Percentiles rank a stretch among this genome's conserved stretches.
phyloP scores from a whole-genome alignment of 37 sponge, comb jelly and placozoan genomes.

The Sycon ciliatum region DNA sequence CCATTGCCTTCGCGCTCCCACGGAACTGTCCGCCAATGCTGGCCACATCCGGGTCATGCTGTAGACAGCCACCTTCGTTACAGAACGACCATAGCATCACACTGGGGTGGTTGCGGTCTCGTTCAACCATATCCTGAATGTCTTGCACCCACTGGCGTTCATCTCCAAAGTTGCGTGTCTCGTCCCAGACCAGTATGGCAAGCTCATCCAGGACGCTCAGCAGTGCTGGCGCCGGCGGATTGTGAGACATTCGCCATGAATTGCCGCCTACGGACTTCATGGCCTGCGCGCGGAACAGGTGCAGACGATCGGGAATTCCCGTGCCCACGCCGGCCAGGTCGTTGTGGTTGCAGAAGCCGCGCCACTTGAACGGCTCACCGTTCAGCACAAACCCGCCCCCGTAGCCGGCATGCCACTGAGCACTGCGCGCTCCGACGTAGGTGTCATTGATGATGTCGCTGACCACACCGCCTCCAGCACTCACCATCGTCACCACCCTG shows the following conservation, averaged over 20 bases:
- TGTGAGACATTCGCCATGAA: slow-evolving; percentile 58
- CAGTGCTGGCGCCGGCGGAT: slow-evolving; percentile 41
- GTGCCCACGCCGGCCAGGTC: slow-evolving; percentile 49
- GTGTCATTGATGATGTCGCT: too few relatives aligned
- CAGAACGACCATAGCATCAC: slow-evolving; percentile 53
- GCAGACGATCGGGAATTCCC: slow-evolving; percentile 37
- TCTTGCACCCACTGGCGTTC: slow-evolving; percentile 29
- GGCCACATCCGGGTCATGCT: neutral
- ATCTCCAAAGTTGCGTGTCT: slow-evolving; percentile 46
- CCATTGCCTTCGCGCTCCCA: slow-evolving; percentile 20
- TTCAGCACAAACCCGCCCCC: slow-evolving; percentile 43
- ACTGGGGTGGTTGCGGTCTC: slow-evolving; percentile 58
- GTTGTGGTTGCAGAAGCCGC: slow-evolving; percentile 50
- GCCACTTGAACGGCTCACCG: slow-evolving; percentile 31
- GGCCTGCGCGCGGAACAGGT: slow-evolving; percentile 43
- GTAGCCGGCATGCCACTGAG: slow-evolving; percentile 35
- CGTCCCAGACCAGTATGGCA: slow-evolving; percentile 50
- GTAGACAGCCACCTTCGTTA: slow-evolving; percentile 44
- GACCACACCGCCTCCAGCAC: too few relatives aligned
- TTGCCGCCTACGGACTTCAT: slow-evolving; percentile 48
- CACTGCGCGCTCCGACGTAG: slow-evolving; percentile 19
- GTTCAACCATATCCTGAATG: slow-evolving; percentile 39
- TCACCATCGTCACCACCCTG: too few relatives aligned
- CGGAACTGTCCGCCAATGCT: slow-evolving; percentile 16
- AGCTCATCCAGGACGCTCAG: slow-evolving; percentile 39